These are phyloP conservation scores for Drosophila fuyamai DNA, from an alignment of 1,140 invertebrate genomes.

Conservation along the genomic window DNA sequence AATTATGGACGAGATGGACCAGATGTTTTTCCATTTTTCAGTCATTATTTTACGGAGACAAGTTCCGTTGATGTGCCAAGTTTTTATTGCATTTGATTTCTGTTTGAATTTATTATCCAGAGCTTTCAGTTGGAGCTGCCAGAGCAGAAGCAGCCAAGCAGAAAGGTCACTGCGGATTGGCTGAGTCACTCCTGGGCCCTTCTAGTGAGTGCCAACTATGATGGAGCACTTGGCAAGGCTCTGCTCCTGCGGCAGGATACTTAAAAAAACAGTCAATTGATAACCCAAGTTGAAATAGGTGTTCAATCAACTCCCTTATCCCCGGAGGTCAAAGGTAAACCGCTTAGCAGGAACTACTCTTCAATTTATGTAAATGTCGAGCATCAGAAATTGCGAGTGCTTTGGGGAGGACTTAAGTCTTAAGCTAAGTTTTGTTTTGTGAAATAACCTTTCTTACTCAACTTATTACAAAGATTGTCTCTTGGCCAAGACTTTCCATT, in stretches of 20 bases:
- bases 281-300: slow-evolving; percentile 20
- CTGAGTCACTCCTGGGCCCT: slow-evolving; percentile 11
- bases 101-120: slow-evolving; percentile 44
- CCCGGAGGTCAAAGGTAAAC: slow-evolving; percentile 17
- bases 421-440: not conserved
- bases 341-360: slow-evolving; percentile 4
- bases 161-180: slow-evolving; percentile 67
- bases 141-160: slow-evolving; percentile 34
- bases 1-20: slow-evolving; percentile 24
- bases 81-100: slow-evolving; percentile 46
- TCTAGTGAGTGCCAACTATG: slow-evolving; percentile 38
- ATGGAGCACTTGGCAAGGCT: slow-evolving; percentile 58
- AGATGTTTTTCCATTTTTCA: slow-evolving; percentile 21
- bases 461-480: too few species aligned
- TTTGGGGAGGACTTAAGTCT: not conserved
- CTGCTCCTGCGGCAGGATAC: slow-evolving; percentile 14
- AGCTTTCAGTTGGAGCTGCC: slow-evolving; percentile 19
- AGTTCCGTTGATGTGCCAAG: slow-evolving; percentile 34
- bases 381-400: not conserved
- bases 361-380: slow-evolving; percentile 3
- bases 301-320: slow-evolving; percentile 20
- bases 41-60: slow-evolving; percentile 12
- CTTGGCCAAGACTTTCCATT: not conserved
- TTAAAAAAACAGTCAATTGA: slow-evolving; percentile 19
- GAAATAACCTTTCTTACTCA: not conserved